Conservation (phyloP, 2,888 invertebrate species). For the Drosophila yooni region DNA sequence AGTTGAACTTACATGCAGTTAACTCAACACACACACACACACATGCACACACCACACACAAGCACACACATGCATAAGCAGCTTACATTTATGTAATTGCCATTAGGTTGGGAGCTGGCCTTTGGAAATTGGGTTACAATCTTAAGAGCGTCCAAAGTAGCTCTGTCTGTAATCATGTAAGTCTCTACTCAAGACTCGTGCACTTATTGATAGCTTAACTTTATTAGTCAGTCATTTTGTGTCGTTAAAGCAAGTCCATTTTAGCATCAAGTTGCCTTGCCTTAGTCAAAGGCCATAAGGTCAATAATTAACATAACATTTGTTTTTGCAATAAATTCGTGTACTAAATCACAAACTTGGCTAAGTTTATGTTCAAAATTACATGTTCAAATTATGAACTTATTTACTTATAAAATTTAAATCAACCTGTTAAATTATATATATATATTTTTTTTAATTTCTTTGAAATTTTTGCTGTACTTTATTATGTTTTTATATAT, state of each 20-base stretch:
- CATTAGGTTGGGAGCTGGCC: conserved; percentile 19
- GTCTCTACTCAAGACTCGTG: neutral
- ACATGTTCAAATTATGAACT: neutral
- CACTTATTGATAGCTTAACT: conserved; percentile 9
- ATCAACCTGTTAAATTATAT: neutral
- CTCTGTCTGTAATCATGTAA: neutral
- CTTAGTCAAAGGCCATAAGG: neutral
- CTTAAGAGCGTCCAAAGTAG: conserved; percentile 11
- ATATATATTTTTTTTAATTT: neutral
- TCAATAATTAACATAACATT: neutral
- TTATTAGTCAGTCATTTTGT: conserved; percentile 3
- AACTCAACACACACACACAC: conserved; percentile 18
- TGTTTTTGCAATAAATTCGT: too few species aligned
- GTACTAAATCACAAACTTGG: neutral
- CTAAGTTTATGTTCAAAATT: neutral
- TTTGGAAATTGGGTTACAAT: conserved; percentile 41
- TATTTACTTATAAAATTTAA: too few species aligned
- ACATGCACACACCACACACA: neutral
- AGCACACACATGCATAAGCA: neutral
- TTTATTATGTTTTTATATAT: neutral
- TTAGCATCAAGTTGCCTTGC: neutral
- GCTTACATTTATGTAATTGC: conserved; percentile 5
- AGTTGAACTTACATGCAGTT: conserved; percentile 63
- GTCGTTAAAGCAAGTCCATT: neutral
- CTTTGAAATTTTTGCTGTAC: neutral